Evolutionary conservation across 2,797 vertebrate species (phyloP), one percentile per base, ranked within the genome.

Genomic region (Rallus crepitans): DNA sequence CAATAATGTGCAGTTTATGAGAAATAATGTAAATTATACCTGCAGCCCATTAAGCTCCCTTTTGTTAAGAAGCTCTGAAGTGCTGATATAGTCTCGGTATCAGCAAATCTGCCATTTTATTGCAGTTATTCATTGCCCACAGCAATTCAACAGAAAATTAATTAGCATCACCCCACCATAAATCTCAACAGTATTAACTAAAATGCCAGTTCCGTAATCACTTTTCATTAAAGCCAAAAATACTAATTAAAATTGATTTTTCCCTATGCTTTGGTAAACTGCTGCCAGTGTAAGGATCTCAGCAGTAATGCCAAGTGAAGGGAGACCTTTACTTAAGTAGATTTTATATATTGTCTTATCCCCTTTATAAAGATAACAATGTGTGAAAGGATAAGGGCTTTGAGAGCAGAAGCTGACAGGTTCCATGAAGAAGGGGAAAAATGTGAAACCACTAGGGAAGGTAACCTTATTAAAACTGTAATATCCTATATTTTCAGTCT

Each of bases 221-320:
- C 97, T 98, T 98, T 98, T 97, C 98, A 98, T 98, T 98, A 97
- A 98, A 98, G 97, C 98, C 98, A 98, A 98, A 98, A 98, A 98
- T 98, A 98, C 98, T 98, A 98, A 98, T 98, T 98, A 98, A 98
- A 98, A 98, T 98, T 98, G 98, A 98, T 98, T 98, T 98, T 98
- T 96, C 79, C 95, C 94, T 97, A 39, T 94, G 96, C 97, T 97
- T 98, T 97, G 94, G 97, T 98, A 97, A 98, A 97, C 89, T 96
- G 90, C 96, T 97, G 98, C 97, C 98, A 97, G 89, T 80, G 52
- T 93, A 97, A 93, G 91, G 93, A 91, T 93, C 90, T 94, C 90
- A 94, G 88, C 75, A 75, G 91, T 96, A 97, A 97, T 96, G 66
- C 91, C 91, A 48, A 82, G 77, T 96, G 97, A 97, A 95, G 76